These are phyloP conservation scores for Amphipoea lucens DNA, from an alignment of 2,888 invertebrate species.

Conservation along the genomic window DNA sequence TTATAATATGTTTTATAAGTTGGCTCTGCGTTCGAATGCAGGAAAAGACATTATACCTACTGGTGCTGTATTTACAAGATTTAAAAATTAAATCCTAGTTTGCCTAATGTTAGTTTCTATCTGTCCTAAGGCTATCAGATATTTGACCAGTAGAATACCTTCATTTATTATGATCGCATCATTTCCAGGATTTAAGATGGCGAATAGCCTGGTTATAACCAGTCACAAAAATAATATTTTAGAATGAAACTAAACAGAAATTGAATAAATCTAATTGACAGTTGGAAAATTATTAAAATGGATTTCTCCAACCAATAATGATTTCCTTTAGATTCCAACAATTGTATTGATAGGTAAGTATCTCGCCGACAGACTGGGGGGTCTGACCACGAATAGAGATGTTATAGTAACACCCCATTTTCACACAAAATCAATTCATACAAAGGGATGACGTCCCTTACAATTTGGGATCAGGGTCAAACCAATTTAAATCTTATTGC, in stretches of 20 bases:
- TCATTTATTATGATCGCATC: neutral
- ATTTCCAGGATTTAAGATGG: neutral
- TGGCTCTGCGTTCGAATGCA: neutral
- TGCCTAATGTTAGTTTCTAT: neutral
- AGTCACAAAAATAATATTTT: neutral
- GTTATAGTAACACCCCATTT: conserved; percentile 75
- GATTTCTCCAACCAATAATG: conserved; percentile 1
- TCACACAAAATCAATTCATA: conserved; percentile 73
- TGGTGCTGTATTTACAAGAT: no score
- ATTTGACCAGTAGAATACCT: neutral
- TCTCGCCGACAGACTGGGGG: conserved; percentile 71
- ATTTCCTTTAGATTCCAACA: conserved; percentile 14
- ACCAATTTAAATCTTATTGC: conserved; percentile 63
- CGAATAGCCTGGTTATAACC: neutral
- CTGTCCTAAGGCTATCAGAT: no score
- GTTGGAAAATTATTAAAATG: neutral
- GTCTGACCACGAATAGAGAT: conserved; percentile 75
- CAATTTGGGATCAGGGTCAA: neutral
- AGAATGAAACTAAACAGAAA: neutral
- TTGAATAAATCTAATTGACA: neutral
- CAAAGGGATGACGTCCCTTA: conserved; percentile 69
- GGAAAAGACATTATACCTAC: neutral
- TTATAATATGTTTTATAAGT: neutral
- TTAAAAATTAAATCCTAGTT: neutral
- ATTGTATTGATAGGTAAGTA: conserved; percentile 36